phyloP scores from a whole-genome alignment of 2,797 vertebrate genomes.

The Streptopelia turtur region DNA sequence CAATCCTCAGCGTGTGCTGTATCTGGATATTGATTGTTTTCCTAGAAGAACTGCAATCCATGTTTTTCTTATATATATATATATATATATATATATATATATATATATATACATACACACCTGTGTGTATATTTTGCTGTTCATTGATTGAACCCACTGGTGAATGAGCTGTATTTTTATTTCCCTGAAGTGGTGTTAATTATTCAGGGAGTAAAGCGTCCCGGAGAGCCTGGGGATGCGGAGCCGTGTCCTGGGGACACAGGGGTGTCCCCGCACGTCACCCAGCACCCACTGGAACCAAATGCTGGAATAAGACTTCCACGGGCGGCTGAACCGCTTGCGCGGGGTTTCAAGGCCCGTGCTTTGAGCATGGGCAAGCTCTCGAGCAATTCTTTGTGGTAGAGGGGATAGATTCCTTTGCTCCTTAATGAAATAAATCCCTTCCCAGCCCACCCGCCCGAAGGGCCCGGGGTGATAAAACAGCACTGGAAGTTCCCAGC shows the following conservation, averaged over 20 bases:
- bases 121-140: not conserved
- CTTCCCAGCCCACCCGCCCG: not conserved
- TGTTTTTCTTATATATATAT: not conserved
- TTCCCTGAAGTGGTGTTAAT: not conserved
- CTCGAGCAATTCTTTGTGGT: not conserved
- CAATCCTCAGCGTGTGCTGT: rapidly evolving
- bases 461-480: not conserved
- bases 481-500: slow-evolving; percentile 13
- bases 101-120: too few relatives aligned
- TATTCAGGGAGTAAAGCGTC: rapidly evolving
- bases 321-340: rapidly evolving
- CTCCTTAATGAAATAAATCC: not conserved
- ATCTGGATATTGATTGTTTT: not conserved
- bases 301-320: too few relatives aligned
- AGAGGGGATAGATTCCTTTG: not conserved
- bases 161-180: not conserved
- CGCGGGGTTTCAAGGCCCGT: rapidly evolving
- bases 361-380: not conserved
- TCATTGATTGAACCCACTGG: not conserved
- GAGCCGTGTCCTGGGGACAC: too few relatives aligned
- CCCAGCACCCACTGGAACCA: too few relatives aligned
- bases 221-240: rapidly evolving
- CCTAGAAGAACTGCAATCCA: not conserved
- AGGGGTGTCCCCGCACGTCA: too few relatives aligned
- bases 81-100: too few relatives aligned